A percentile compares a stretch with the other conserved stretches of the same genome.
Evolutionary conservation across 1,140 invertebrate species (phyloP).

Genomic region (Nasonia giraulti): DNA sequence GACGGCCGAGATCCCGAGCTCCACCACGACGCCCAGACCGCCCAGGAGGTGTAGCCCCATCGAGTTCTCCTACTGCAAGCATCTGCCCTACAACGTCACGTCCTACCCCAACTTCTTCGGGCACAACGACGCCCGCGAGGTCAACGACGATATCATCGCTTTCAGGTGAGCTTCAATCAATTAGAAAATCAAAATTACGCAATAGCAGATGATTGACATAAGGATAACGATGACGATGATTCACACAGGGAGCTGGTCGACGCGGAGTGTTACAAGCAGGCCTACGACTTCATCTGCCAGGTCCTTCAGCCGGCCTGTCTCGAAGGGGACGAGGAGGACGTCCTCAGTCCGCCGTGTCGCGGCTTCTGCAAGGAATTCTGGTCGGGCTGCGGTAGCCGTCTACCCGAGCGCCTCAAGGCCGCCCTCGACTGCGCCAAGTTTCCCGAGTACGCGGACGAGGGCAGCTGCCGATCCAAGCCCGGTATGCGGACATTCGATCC

Average conservation of each 20-base stretch:
- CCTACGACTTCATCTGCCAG: conserved; percentile 90
- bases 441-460: conserved; percentile 84
- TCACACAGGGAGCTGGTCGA: conserved; percentile 85
- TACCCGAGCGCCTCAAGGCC: conserved; percentile 81
- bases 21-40: conserved; percentile 74
- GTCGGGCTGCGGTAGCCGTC: conserved; percentile 84
- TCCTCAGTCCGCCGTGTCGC: conserved; percentile 83
- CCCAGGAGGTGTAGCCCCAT: conserved; percentile 81
- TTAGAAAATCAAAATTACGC: too few relatives aligned
- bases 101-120: conserved; percentile 88
- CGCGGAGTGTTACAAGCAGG: conserved; percentile 88
- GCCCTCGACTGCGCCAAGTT: conserved; percentile 87
- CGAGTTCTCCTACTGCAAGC: conserved; percentile 82
- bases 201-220: too few relatives aligned
- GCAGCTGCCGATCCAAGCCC: conserved; percentile 84
- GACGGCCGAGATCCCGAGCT: conserved; percentile 61
- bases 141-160: conserved; percentile 85
- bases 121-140: conserved; percentile 79
- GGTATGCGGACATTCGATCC: conserved; percentile 70
- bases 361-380: conserved; percentile 91
- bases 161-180: conserved; percentile 74
- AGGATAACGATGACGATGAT: not conserved
- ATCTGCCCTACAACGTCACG: conserved; percentile 85
- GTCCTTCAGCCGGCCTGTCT: conserved; percentile 87
- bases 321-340: conserved; percentile 68